A percentile compares a stretch with the other conserved stretches of the same genome.
Evolutionary conservation across 1,140 invertebrate species (phyloP).

Genomic region (Papilio machaon): DNA sequence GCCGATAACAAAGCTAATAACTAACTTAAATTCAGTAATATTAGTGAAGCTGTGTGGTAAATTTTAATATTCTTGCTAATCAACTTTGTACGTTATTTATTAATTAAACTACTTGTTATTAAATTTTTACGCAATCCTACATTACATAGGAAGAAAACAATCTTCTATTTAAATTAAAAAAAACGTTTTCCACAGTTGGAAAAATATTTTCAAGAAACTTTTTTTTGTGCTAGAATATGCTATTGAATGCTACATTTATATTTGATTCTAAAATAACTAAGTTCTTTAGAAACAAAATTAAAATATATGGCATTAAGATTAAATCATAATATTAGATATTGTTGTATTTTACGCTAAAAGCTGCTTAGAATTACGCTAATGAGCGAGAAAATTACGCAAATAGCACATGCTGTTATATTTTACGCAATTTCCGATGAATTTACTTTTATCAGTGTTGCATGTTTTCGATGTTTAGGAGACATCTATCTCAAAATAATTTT

Average conservation of each 20-base stretch:
- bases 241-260: not conserved
- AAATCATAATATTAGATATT: not conserved
- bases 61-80: too few relatives aligned
- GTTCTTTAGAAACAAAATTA: not conserved
- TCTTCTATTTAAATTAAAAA: too few relatives aligned
- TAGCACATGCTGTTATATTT: not conserved
- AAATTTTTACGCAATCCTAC: too few relatives aligned
- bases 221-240: not conserved
- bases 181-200: too few relatives aligned
- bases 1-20: not conserved
- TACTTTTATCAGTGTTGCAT: slow-evolving; percentile 44
- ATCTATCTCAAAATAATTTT: slow-evolving; percentile 14
- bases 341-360: slow-evolving; percentile 11
- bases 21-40: not conserved
- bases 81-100: too few relatives aligned
- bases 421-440: slow-evolving; percentile 5
- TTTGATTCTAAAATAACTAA: not conserved
- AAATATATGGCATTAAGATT: not conserved
- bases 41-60: not conserved
- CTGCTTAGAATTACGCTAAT: slow-evolving; percentile 4
- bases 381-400: not conserved
- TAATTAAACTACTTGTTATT: too few relatives aligned
- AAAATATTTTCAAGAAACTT: not conserved
- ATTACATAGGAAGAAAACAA: too few relatives aligned
- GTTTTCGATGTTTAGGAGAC: slow-evolving; percentile 31